phyloP scores from a whole-genome alignment of 1,140 invertebrate genomes.

The Thaumatotibia leucotreta region DNA sequence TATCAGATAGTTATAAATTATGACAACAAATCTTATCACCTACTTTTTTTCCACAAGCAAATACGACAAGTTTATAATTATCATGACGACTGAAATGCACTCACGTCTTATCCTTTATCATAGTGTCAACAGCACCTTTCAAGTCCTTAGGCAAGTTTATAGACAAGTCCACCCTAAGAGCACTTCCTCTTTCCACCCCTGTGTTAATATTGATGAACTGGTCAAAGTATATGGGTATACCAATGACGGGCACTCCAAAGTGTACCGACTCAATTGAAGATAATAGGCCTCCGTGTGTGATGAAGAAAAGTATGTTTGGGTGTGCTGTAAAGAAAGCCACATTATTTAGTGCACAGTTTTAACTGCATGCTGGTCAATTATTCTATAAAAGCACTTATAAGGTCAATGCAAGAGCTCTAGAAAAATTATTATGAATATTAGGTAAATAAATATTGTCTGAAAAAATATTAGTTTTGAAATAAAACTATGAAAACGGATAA shows the following conservation, averaged over 20 bases:
- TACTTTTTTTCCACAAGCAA: no score
- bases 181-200: slow-evolving; percentile 38
- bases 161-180: slow-evolving; percentile 22
- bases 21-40: no score
- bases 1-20: no score
- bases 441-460: no score
- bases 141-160: slow-evolving; percentile 23
- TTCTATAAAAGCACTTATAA: not conserved
- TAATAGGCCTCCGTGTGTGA: slow-evolving; percentile 83
- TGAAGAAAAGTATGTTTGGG: slow-evolving; percentile 79
- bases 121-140: slow-evolving; percentile 30
- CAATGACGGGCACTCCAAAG: slow-evolving; percentile 80
- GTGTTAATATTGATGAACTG: slow-evolving; percentile 74
- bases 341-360: slow-evolving; percentile 77
- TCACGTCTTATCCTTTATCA: slow-evolving; percentile 39
- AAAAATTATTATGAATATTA: no score
- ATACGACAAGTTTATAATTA: no score
- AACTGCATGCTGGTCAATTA: not conserved
- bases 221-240: slow-evolving; percentile 81
- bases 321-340: slow-evolving; percentile 81
- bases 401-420: no score
- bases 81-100: no score
- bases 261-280: slow-evolving; percentile 81
- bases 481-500: no score
- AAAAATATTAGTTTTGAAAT: no score